Evolutionary conservation across 2,888 invertebrate species (phyloP), one percentile per base, ranked within the genome.

Genomic region (Psylliodes chrysocephalus): DNA sequence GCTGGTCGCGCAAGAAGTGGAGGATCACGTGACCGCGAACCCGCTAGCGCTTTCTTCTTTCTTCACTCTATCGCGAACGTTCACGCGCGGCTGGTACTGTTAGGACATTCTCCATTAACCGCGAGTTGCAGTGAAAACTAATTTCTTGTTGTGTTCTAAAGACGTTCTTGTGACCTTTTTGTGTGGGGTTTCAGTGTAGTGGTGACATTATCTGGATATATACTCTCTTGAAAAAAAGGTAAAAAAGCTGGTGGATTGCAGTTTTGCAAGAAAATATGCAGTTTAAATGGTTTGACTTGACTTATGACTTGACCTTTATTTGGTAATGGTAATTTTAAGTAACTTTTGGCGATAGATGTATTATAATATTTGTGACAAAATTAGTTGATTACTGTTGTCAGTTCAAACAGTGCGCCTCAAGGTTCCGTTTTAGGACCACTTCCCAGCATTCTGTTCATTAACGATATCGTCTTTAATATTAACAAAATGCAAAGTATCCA

Each of bases 31-130:
- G 78, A 78, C 66, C 71, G 70, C 70, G 67, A 67, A 71, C 73
- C 71, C 73, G 75, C 73, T 71, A 71, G 64, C 67, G 74, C 77
- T 77, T 77, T 78, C 77, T 76, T 76, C 76, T 77, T 77, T 77
- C 78, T 76, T 75, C 77, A 77, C 74, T 78, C 74, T 59, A 69
- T 72, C 72, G 70, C 71, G 68, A 75, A 71, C 76, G 69, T 72
- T 73, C 63, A 65, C 66, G 70, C 66, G 66, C 70, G 28, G 17
- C 3, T 28, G 59, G 15, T 59, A 59, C 59, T 49, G 59, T 51
- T 59, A 49, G n/a, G 40, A 59, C 33, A 35, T 12, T 53, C 19
- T 30, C 8, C 30, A 49, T 30, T 4, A n/a, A n/a, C 38, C 46
- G 46, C 61, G 49, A 61, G 54, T 61, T 54, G 6, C 10, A 55